These are phyloP conservation scores for Platygyra sinensis DNA, from an alignment of 64 coral and sea anemone species.

Conservation along the genomic window DNA sequence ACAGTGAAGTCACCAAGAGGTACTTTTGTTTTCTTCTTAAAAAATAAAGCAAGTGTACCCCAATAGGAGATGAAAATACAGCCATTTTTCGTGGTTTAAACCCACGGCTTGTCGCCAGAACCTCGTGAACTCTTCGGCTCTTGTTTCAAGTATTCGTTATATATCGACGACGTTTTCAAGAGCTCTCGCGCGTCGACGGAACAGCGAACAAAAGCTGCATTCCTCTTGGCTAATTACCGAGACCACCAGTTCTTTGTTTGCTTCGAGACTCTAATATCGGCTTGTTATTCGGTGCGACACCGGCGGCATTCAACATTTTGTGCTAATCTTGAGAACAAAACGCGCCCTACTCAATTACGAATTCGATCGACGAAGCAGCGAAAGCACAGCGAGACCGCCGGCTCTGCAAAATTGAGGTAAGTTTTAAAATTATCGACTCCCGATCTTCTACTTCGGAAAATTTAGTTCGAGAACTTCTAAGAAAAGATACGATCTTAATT, in stretches of 20 bases:
- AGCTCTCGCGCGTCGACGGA: not conserved
- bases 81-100: too few relatives aligned
- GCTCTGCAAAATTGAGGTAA: too few relatives aligned
- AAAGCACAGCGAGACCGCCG: not conserved
- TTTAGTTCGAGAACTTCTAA: not conserved
- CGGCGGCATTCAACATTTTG: constrained; percentile 4
- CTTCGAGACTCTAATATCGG: constrained; percentile 19
- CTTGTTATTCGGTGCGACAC: not conserved
- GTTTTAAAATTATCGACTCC: not conserved
- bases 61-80: too few relatives aligned
- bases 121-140: too few relatives aligned
- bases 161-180: not conserved
- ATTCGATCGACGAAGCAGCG: not conserved
- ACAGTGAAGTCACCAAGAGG: too few relatives aligned
- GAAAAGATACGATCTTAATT: not conserved
- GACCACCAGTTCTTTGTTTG: constrained; percentile 25
- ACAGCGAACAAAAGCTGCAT: constrained; percentile 2
- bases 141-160: not conserved
- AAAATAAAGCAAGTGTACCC: too few relatives aligned
- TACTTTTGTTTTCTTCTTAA: too few relatives aligned
- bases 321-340: constrained; percentile 39
- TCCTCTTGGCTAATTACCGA: constrained; percentile 15
- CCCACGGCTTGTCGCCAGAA: too few relatives aligned
- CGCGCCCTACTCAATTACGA: not conserved
- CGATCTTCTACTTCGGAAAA: not conserved